These are phyloP conservation scores for Alectoris magna DNA, from an alignment of 2,797 vertebrate genomes.

Conservation along the genomic window DNA sequence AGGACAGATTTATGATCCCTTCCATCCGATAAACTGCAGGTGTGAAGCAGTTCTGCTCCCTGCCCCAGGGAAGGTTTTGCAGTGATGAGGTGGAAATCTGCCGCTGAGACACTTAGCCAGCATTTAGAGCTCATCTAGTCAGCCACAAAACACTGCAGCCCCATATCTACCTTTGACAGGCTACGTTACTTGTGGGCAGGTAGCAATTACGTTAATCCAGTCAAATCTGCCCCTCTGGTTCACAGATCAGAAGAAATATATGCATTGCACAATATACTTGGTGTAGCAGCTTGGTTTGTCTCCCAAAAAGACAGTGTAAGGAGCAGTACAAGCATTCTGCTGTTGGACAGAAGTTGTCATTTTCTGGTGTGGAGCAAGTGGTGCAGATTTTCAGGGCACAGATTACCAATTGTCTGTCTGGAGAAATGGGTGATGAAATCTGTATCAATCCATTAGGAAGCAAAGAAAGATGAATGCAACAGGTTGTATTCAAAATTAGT, in stretches of 20 bases:
- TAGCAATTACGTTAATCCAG: neutral
- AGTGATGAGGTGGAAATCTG: constrained; percentile 16
- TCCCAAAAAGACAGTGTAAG: neutral
- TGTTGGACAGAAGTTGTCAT: neutral
- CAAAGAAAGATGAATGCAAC: neutral
- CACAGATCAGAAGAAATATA: neutral
- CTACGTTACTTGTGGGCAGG: neutral
- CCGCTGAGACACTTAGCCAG: constrained; percentile 25
- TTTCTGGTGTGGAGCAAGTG: constrained; percentile 53
- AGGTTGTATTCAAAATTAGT: neutral
- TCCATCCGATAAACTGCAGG: constrained; percentile 73
- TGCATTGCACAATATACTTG: neutral
- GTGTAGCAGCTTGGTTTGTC: neutral
- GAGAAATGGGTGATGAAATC: constrained; percentile 20
- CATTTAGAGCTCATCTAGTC: neutral
- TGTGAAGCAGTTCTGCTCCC: constrained; percentile 60
- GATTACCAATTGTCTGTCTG: constrained; percentile 39
- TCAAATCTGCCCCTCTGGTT: neutral
- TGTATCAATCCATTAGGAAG: neutral
- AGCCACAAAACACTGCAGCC: neutral
- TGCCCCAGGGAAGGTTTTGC: constrained; percentile 63
- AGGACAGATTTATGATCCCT: constrained; percentile 65
- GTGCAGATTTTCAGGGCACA: constrained; percentile 31
- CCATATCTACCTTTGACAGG: neutral
- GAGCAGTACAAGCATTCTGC: neutral